phyloP scores from a whole-genome alignment of 2,888 invertebrate species.

The Drosophila monieri region DNA sequence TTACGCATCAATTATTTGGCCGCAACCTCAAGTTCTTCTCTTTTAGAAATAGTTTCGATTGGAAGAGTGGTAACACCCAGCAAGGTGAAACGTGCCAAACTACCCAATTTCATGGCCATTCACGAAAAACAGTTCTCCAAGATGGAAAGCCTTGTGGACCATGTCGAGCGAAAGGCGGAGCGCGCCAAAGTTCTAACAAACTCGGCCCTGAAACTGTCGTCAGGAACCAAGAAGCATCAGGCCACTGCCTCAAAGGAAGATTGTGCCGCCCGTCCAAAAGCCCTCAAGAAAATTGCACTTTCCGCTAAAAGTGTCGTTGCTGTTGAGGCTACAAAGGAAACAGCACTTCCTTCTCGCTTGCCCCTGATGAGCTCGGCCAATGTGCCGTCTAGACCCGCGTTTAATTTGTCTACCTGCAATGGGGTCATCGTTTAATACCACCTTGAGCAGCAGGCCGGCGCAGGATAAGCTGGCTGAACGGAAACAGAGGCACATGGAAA shows the following conservation, averaged over 20 bases:
- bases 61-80: conserved; percentile 47
- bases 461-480: conserved; percentile 67
- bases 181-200: conserved; percentile 79
- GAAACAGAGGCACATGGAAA: conserved; percentile 76
- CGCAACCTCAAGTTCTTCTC: neutral
- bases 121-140: conserved; percentile 87
- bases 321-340: neutral
- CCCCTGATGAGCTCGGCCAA: conserved; percentile 23
- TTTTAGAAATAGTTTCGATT: conserved; percentile 29
- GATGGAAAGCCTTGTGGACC: conserved; percentile 89
- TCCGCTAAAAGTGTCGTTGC: conserved; percentile 1
- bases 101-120: conserved; percentile 89
- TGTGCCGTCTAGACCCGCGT: conserved; percentile 46
- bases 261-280: conserved; percentile 43
- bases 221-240: conserved; percentile 28
- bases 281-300: conserved; percentile 62
- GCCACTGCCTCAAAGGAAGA: neutral
- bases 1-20: accelerated
- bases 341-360: conserved; percentile 3
- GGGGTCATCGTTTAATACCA: conserved; percentile 33
- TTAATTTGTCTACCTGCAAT: conserved; percentile 58
- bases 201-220: conserved; percentile 60
- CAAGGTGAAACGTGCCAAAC: conserved; percentile 84
- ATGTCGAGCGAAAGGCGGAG: conserved; percentile 84
- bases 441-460: neutral